Evolutionary conservation across 2,113 vertebrate species (phyloP), one percentile per base, ranked within the genome.

Genomic region (Syrrhaptes paradoxus): DNA sequence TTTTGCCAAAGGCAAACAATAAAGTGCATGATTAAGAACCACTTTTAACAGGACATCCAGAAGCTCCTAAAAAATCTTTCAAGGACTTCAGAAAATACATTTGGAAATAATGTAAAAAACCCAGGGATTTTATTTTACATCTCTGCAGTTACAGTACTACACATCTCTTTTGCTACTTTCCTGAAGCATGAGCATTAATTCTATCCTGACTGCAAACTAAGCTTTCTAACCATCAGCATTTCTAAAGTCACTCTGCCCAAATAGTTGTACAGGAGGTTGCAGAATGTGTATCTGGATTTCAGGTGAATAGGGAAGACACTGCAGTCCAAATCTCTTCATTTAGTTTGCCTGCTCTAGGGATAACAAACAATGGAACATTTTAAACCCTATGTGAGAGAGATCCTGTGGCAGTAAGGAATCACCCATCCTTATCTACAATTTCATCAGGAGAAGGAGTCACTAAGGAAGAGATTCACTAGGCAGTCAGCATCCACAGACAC

Each of bases 1-100:
- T 96, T 79, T 96, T 54, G 88, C 93, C 92, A 81, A 92, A 74
- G 83, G 92, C 90, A 82, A 95, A 89, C 1, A 36, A 95, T 92
- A 88, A 93, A 96, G 70, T 1, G 0, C 29, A 26, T 73, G 81
- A 88, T 95, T 96, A 90, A 91, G 82, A 78, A 61, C 31, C n/a
- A 36, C 68, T 67, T 67, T 36, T 66, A 81, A 51, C 32, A 76
- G 65, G 63, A 81, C 43, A 91, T 71, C 57, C 32, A n/a, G 57
- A 95, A 93, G 41, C 36, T 92, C 73, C 68, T 71, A 31, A 24
- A 94, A 93, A 92, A 76, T 75, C 41, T 85, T 81, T 59, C 58
- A 79, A 76, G 46, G 77, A 88, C 70, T 62, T 90, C 46, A 51
- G 29, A 70, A 93, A 87, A 86, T 32, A 70, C 11, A 70, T n/a